These are phyloP conservation scores for Coendou prehensilis DNA, from an alignment of 2,797 vertebrate species.

Conservation along the genomic window DNA sequence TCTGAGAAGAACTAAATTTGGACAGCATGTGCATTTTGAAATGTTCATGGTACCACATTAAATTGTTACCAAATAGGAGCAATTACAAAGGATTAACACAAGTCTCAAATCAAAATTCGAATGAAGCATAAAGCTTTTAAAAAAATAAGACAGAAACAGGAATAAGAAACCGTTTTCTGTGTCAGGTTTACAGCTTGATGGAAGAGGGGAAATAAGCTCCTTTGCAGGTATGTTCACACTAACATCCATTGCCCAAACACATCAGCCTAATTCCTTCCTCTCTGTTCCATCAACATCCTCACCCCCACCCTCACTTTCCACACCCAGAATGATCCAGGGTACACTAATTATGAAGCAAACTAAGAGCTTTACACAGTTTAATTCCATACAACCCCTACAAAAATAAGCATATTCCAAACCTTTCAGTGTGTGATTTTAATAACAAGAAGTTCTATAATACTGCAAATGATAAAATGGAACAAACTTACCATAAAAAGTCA, in stretches of 20 bases:
- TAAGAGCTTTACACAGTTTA: not conserved
- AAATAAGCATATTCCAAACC: not conserved
- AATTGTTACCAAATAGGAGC: conserved; percentile 19
- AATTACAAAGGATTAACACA: conserved; percentile 58
- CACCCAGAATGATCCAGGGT: not conserved
- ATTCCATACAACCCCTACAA: not conserved
- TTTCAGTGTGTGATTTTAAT: not conserved
- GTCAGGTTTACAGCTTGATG: conserved; percentile 43
- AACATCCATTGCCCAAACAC: not conserved
- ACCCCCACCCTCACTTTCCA: not conserved
- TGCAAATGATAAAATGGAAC: not conserved
- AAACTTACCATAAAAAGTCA: conserved; percentile 96
- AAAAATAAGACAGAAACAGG: not conserved
- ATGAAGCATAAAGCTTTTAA: not conserved
- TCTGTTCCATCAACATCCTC: conserved; percentile 68
- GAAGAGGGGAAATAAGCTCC: not conserved
- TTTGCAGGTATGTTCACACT: conserved; percentile 53
- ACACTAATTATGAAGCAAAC: conserved; percentile 61
- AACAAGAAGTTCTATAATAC: not conserved
- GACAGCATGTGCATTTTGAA: not conserved
- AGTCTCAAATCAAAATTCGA: conserved; percentile 14
- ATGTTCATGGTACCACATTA: not conserved
- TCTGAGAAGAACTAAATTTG: conserved; percentile 46
- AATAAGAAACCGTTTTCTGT: not conserved
- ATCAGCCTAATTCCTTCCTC: conserved; percentile 73